Base-by-base conservation (phyloP, 2,888 invertebrate species). In the Xestoiulus laeticollis region DNA sequence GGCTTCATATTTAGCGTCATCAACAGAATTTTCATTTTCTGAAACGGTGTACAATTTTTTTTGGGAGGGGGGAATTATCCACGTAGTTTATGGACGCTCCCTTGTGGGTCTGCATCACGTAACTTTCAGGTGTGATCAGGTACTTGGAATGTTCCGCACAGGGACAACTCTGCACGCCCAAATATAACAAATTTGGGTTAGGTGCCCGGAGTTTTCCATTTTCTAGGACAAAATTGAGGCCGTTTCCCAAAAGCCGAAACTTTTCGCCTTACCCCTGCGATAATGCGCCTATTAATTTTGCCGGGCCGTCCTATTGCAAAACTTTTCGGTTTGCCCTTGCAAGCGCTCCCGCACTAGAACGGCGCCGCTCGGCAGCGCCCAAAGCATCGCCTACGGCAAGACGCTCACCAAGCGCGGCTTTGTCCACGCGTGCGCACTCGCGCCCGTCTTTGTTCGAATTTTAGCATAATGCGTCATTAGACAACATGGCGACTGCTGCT, bases 401-500 rank as follows among this genome's bases (percentile, higher is more conserved):
- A 6, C 19, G 19, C 59, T 38, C 38, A 14, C 14, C 10, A 3
- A 2, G 68, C 68, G 26, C 26, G 68, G n/a, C 2, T n/a, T 10
- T 10, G 68, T 12, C 26, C 10, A 22, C 68, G 68, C 68, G 26
- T 68, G 68, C 68, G 68, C 68, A 22, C 68, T 8, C n/a, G 1
- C 26, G 68, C 4, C 8, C 68, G 68, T 26, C 68, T 68, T 68
- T 68, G 68, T 68, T 68, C 68, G 68, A 22, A 12, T 26, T 68
- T 68, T 68, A 68, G 68, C 68, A 68, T 68, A 68, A 68, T 68
- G 68, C 68, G 68, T 68, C 68, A 12, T 68, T 68, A 26, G 68
- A 26, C 68, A 68, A 68, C 68, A 68, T 68, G 68, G 68, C 68
- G 68, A 8, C 68, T 68, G 68, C 26, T 22, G 68, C 68, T 22